These are phyloP conservation scores for Venusia cambrica DNA, from an alignment of 2,888 invertebrate species.

Conservation along the genomic window DNA sequence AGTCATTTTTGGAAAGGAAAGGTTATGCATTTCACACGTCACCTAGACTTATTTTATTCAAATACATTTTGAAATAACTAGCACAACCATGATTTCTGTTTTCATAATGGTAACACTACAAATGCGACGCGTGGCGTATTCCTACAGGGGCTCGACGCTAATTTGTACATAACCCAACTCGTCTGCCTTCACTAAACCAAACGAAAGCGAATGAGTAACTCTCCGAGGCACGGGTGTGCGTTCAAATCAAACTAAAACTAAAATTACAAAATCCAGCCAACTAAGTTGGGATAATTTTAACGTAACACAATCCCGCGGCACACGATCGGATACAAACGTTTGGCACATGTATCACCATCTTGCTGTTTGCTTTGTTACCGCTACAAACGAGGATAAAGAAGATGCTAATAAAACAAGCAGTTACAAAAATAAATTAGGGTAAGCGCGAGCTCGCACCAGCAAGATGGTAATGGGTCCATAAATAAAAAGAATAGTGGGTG, in stretches of 20 bases:
- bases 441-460: slow-evolving; percentile 48
- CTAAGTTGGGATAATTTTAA: slow-evolving; percentile 72
- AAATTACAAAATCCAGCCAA: slow-evolving; percentile 65
- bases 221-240: slow-evolving; percentile 50
- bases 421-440: slow-evolving; percentile 26
- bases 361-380: slow-evolving; percentile 44
- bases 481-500: slow-evolving; percentile 35
- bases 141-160: slow-evolving; percentile 44
- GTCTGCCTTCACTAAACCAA: slow-evolving; percentile 40
- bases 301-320: slow-evolving; percentile 57
- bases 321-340: slow-evolving; percentile 44
- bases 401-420: slow-evolving; percentile 35
- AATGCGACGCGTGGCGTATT: slow-evolving; percentile 48
- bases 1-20: slow-evolving; percentile 40
- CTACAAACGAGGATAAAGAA: slow-evolving; percentile 30
- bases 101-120: slow-evolving; percentile 63
- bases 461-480: slow-evolving; percentile 52
- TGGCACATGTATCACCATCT: slow-evolving; percentile 63
- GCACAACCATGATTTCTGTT: slow-evolving; percentile 77
- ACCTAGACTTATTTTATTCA: slow-evolving; percentile 55
- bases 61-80: slow-evolving; percentile 77
- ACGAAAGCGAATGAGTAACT: slow-evolving; percentile 40
- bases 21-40: slow-evolving; percentile 49
- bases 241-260: slow-evolving; percentile 43
- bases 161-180: slow-evolving; percentile 47